Evolutionary conservation across 2,113 vertebrate species (phyloP), one percentile per base, ranked within the genome.

Genomic region (Solea senegalensis): DNA sequence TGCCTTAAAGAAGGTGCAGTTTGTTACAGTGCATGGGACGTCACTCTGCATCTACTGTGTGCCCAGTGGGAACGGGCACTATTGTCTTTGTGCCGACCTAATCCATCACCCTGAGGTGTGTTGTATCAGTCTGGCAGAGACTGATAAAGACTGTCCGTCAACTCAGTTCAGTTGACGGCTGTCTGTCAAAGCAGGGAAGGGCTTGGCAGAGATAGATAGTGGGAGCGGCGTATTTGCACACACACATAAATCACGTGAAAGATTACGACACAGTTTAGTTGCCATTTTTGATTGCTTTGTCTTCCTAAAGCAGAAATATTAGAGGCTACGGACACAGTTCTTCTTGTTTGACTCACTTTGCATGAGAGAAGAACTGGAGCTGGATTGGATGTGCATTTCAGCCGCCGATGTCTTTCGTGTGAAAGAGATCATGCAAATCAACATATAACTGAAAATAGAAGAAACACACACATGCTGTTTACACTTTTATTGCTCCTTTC

Each of bases 61-160:
- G 51, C 27, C 69, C 41, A 56, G 10, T 7, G 76, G 75, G 72
- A 86, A 52, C 21, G 28, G 68, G 61, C 53, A 60, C 60, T 59
- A 16, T 77, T 86, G 76, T 86, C 72, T 82, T 83, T 76, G 63
- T 67, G 28, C 34, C 40, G 49, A 40, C 70, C 70, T 87, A 86
- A 89, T 92, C 80, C 87, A 89, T 88, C 85, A 85, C 66, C 76
- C 68, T 49, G 63, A 75, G 41, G 21, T 80, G 70, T 77, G 76
- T 76, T 74, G 55, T 81, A 74, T 74, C 70, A 54, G 69, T 74
- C 81, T 87, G 86, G 71, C 77, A 70, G 41, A 62, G 52, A 48
- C 74, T 80, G 90, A 92, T 91, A 89, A 92, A 87, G 81, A 74
- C 70, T 80, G 77, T 84, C 82, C 80, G 69, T 89, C 85, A 87